Conservation (phyloP, 2,113 vertebrate species). For the Ochotona princeps region DNA sequence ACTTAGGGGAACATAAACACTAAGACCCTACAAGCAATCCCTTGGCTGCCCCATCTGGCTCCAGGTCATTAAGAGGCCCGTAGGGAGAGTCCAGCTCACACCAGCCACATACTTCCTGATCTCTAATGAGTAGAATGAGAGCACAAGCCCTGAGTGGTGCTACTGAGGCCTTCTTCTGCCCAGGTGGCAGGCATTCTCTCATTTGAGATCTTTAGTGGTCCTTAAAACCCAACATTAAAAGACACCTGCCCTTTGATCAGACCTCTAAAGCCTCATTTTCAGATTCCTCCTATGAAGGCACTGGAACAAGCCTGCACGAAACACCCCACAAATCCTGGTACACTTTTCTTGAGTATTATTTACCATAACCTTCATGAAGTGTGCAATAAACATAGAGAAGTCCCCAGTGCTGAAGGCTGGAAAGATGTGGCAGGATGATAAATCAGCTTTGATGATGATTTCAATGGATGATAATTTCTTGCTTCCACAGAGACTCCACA, state of each 20-base stretch:
- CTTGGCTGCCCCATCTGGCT: not conserved
- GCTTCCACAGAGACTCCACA: slow-evolving; percentile 79
- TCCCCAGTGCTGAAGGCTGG: slow-evolving; percentile 65
- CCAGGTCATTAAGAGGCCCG: not conserved
- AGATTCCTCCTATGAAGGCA: not conserved
- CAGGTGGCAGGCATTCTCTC: not conserved
- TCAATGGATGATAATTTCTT: slow-evolving; percentile 82
- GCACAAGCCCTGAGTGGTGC: not conserved
- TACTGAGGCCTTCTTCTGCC: not conserved
- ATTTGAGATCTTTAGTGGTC: slow-evolving; percentile 28
- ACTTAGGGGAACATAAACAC: not conserved
- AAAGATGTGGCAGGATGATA: slow-evolving; percentile 76
- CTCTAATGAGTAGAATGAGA: not conserved
- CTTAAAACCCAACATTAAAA: slow-evolving; percentile 61
- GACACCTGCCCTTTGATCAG: slow-evolving; percentile 68
- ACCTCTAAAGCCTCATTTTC: slow-evolving; percentile 52
- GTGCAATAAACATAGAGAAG: slow-evolving; percentile 70
- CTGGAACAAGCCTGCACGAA: slow-evolving; percentile 54
- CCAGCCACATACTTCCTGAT: not conserved
- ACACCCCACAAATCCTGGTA: slow-evolving; percentile 45
- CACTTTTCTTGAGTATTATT: slow-evolving; percentile 32
- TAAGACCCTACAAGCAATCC: not conserved
- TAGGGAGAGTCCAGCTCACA: not conserved
- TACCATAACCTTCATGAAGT: slow-evolving; percentile 69
- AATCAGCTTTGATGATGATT: slow-evolving; percentile 82